A percentile compares a stretch with the other conserved stretches of the same genome.
Evolutionary conservation across 1,140 invertebrate species (phyloP).

Genomic region (Drosophila bocqueti): DNA sequence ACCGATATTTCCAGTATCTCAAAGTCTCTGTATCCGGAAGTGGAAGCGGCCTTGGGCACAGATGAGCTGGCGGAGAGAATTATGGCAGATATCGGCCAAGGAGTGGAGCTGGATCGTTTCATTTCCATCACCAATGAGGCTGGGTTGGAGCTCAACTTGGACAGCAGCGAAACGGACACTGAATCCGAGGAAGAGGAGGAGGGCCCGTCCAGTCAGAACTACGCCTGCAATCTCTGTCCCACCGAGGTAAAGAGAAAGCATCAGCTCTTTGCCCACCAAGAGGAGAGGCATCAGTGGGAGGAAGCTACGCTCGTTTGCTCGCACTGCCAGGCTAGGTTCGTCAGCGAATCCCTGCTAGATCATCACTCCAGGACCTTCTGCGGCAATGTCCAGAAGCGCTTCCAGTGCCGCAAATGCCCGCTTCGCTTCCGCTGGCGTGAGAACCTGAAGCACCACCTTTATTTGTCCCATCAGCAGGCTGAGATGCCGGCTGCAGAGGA

Average conservation of each 20-base stretch:
- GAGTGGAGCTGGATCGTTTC: slow-evolving; percentile 64
- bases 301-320: slow-evolving; percentile 46
- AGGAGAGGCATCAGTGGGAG: slow-evolving; percentile 56
- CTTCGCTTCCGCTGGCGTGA: slow-evolving; percentile 77
- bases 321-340: slow-evolving; percentile 65
- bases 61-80: slow-evolving; percentile 55
- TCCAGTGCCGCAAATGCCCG: slow-evolving; percentile 71
- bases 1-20: slow-evolving; percentile 33
- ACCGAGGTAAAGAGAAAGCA: slow-evolving; percentile 80
- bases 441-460: slow-evolving; percentile 63
- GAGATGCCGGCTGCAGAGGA: neutral
- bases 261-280: slow-evolving; percentile 71
- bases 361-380: slow-evolving; percentile 67
- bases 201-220: neutral
- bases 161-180: slow-evolving; percentile 75
- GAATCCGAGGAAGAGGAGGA: slow-evolving; percentile 46
- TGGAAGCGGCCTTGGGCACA: slow-evolving; percentile 15
- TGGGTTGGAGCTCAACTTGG: slow-evolving; percentile 68
- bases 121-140: slow-evolving; percentile 75
- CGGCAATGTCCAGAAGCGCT: slow-evolving; percentile 64
- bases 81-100: slow-evolving; percentile 49
- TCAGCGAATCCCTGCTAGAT: slow-evolving; percentile 60
- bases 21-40: slow-evolving; percentile 63
- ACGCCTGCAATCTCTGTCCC: slow-evolving; percentile 85
- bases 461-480: slow-evolving; percentile 41